A percentile compares a stretch with the other conserved stretches of the same genome.
These are phyloP conservation scores for Notodromas monacha DNA, from an alignment of 2,888 invertebrate genomes.

Conservation along the genomic window DNA sequence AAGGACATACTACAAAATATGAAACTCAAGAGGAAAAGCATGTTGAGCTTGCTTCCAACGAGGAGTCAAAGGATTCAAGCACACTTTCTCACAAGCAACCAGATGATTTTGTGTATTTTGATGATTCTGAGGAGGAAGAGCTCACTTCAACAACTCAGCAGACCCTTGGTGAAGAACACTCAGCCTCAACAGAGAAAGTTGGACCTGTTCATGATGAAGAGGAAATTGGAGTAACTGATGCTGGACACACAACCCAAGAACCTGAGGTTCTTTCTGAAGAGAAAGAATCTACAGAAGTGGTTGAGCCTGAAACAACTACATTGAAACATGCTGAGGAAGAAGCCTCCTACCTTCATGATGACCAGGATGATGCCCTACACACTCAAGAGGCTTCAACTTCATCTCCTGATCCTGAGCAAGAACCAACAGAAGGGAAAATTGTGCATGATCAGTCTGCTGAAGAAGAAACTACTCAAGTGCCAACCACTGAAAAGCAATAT, in stretches of 20 bases:
- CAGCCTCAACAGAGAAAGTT: slow-evolving; percentile 5
- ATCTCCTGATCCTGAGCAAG: slow-evolving; percentile 11
- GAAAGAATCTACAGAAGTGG: slow-evolving; percentile 9
- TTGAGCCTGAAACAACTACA: slow-evolving; percentile 11
- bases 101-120: too few relatives aligned
- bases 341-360: not conserved
- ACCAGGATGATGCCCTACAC: not conserved
- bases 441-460: too few relatives aligned
- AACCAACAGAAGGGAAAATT: slow-evolving; percentile 11
- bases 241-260: slow-evolving; percentile 6
- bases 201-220: too few relatives aligned
- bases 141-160: too few relatives aligned
- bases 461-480: slow-evolving; percentile 8
- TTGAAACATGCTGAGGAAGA: slow-evolving; percentile 8
- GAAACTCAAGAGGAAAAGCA: too few relatives aligned
- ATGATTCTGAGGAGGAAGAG: too few relatives aligned
- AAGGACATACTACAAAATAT: too few relatives aligned
- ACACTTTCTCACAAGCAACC: too few relatives aligned
- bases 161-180: too few relatives aligned
- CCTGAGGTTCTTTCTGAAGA: slow-evolving; percentile 5
- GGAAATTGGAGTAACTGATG: slow-evolving; percentile 8
- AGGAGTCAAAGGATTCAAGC: too few relatives aligned
- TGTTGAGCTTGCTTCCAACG: too few relatives aligned
- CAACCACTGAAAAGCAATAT: too few relatives aligned
- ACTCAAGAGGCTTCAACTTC: slow-evolving; percentile 11